A percentile compares a stretch with the other conserved stretches of the same genome.
phyloP scores from a whole-genome alignment of 2,797 vertebrate genomes.

The Chaetophractus vellerosus region DNA sequence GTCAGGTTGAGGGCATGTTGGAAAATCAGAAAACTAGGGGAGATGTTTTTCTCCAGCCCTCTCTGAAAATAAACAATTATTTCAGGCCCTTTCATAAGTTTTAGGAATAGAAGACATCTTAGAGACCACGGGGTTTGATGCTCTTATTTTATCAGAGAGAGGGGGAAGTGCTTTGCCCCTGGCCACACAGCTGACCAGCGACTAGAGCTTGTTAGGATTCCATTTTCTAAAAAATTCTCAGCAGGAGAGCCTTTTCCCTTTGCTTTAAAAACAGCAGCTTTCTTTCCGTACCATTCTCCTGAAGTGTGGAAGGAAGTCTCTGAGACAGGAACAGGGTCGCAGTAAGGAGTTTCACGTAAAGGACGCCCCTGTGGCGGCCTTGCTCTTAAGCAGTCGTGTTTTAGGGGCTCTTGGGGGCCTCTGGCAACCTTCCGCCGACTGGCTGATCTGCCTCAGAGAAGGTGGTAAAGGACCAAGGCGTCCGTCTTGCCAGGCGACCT shows the following conservation, averaged over 20 bases:
- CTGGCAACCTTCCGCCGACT: background rate
- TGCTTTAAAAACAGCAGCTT: background rate
- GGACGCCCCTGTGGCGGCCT: background rate
- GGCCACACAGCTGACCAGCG: background rate
- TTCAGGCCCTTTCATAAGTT: background rate
- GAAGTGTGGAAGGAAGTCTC: conserved; percentile 12
- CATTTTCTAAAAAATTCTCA: background rate
- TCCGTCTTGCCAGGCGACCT: conserved; percentile 28
- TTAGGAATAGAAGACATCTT: conserved; percentile 9
- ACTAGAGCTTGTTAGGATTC: background rate
- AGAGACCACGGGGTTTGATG: background rate
- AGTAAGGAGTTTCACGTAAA: background rate
- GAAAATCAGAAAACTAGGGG: background rate
- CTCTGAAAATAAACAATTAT: conserved; percentile 25
- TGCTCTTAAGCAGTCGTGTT: conserved; percentile 28
- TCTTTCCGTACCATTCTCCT: conserved; percentile 4
- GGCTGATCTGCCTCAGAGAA: conserved; percentile 65
- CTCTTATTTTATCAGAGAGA: background rate
- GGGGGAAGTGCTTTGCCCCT: background rate
- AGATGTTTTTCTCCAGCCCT: background rate
- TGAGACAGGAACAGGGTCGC: conserved; percentile 46
- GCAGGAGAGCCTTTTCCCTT: background rate
- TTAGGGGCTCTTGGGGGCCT: background rate
- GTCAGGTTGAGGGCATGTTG: background rate
- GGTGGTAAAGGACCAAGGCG: conserved; percentile 56